phyloP scores from a whole-genome alignment of 2,888 invertebrate genomes.

The Drosophila monieri region DNA sequence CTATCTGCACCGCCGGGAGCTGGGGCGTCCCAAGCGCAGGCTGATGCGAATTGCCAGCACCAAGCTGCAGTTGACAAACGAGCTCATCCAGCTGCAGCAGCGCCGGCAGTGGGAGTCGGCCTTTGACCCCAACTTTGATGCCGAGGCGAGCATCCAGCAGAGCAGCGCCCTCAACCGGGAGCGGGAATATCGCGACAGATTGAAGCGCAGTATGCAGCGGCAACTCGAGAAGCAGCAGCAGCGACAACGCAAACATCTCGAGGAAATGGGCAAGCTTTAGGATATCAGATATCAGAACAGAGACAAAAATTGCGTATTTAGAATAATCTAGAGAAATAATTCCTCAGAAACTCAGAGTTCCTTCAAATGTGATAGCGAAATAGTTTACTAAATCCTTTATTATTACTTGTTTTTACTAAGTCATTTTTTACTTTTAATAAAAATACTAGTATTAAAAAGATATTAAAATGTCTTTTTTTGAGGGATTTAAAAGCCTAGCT shows the following conservation, averaged over 20 bases:
- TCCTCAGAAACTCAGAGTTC: background rate
- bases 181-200: conserved; percentile 53
- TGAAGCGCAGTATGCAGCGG: conserved; percentile 51
- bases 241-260: conserved; percentile 19
- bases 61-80: conserved; percentile 69
- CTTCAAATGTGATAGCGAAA: background rate
- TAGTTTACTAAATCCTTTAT: background rate
- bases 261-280: conserved; percentile 30
- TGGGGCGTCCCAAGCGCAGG: conserved; percentile 55
- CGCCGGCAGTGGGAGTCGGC: conserved; percentile 53
- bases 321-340: background rate
- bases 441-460: background rate
- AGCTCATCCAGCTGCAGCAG: conserved; percentile 56
- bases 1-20: conserved; percentile 62
- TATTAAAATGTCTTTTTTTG: background rate
- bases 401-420: background rate
- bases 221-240: conserved; percentile 48
- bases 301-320: background rate
- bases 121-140: conserved; percentile 26
- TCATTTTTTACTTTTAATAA: background rate
- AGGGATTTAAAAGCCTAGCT: background rate
- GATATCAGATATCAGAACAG: background rate
- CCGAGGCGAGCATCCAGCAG: conserved; percentile 47
- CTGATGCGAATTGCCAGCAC: conserved; percentile 61
- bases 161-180: conserved; percentile 56